A percentile compares a stretch with the other conserved stretches of the same genome.
Evolutionary conservation across 1,140 invertebrate species (phyloP).

Genomic region (Hydropsyche tenuis): DNA sequence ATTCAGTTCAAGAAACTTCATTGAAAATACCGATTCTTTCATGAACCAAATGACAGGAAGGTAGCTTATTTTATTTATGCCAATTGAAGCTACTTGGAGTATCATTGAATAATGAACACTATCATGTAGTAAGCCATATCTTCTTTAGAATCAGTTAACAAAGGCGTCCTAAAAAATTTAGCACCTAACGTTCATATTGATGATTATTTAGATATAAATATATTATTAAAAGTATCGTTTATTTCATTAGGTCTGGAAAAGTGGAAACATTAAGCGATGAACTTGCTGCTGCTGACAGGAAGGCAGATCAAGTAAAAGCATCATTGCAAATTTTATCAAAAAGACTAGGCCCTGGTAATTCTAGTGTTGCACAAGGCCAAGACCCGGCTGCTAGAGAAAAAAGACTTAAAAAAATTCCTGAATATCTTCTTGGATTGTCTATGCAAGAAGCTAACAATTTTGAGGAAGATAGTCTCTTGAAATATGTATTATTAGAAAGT

Average conservation of each 20-base stretch:
- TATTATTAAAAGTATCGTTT: not conserved
- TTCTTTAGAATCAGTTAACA: not conserved
- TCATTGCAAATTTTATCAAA: conserved; percentile 74
- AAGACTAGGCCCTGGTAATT: conserved; percentile 62
- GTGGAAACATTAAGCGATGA: conserved; percentile 87
- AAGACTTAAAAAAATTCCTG: conserved; percentile 67
- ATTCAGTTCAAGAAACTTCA: too few relatives aligned
- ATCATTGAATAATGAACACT: conserved; percentile 8
- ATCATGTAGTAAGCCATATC: not conserved
- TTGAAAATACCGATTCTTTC: too few relatives aligned
- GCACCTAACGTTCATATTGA: too few relatives aligned
- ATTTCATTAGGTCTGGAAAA: conserved; percentile 77
- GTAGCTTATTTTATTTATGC: not conserved
- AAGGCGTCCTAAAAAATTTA: too few relatives aligned
- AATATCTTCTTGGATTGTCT: conserved; percentile 64
- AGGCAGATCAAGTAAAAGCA: conserved; percentile 84
- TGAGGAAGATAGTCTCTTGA: conserved; percentile 65
- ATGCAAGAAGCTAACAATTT: conserved; percentile 66
- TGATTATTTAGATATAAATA: not conserved
- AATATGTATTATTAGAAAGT: conserved; percentile 66
- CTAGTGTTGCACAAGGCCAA: conserved; percentile 62
- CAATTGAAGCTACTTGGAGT: conserved; percentile 12
- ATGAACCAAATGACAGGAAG: too few relatives aligned
- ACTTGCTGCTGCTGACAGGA: conserved; percentile 82
- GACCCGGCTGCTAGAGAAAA: conserved; percentile 76